Base-by-base conservation (phyloP, 2,113 vertebrate genomes). In the Pseudolaguvia tuberculata region DNA sequence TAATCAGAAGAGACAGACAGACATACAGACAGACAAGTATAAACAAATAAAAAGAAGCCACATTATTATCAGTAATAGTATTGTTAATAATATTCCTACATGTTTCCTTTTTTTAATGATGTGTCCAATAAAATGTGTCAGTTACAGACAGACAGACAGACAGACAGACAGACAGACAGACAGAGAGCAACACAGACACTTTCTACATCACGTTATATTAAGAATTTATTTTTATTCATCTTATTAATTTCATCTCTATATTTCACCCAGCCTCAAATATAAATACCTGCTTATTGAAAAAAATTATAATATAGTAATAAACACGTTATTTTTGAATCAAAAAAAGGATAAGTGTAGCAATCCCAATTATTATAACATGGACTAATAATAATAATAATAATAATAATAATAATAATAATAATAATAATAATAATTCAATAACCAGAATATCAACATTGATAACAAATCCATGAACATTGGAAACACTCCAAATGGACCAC, bases 391-490 rank as follows among this genome's bases (percentile, higher is more conserved):
- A 80, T 88, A 88, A 85, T 86, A 89, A 89, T 90, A 87, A 89
- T 89, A 86, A 88, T 90, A 85, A 89, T 88, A 82, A 89, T 88
- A 85, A 75, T 57, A 80, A 76, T 83, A 81, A 81, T 76, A 69
- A 81, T 81, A 81, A 79, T 83, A 72, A 81, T 79, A 50, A 67
- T 87, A 88, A 87, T 89, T 87, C 80, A 89, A 90, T 89, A 85
- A 88, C 86, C 86, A 89, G 89, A 90, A 90, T 90, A 91, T 90
- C 85, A 89, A 92, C 90, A 92, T 91, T 91, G 89, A 90, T 90
- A 89, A 91, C 88, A 91, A 89, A 89, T 89, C 88, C 85, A 90
- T 89, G 86, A 88, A 91, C 86, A 89, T 89, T 82, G 84, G 88
- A 83, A 90, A 90, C 86, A 88, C 91, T 91, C 88, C 89, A 85